Conservation (phyloP, 2,888 invertebrate species). For the Cyrtodaria siliqua region DNA sequence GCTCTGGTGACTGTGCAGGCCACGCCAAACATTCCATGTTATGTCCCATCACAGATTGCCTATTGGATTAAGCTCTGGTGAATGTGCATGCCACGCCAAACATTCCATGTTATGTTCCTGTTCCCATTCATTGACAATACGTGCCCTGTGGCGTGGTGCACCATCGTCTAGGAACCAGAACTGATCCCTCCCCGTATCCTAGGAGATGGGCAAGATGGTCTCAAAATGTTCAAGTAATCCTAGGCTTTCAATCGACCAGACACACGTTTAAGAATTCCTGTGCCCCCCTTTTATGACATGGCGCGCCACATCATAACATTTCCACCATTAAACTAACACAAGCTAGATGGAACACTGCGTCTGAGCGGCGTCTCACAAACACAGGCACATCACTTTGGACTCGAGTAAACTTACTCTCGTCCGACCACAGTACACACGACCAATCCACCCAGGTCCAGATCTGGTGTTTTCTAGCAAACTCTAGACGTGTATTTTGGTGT, state of each 20-base stretch:
- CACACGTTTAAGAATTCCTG: too few species aligned
- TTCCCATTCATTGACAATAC: constrained; percentile 18
- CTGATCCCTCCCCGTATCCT: constrained; percentile 19
- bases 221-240: constrained; percentile 28
- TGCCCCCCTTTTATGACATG: too few species aligned
- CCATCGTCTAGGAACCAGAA: constrained; percentile 27
- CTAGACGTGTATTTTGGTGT: constrained; percentile 21
- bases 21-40: too few species aligned
- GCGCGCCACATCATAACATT: too few species aligned
- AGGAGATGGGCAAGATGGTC: constrained; percentile 21
- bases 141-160: constrained; percentile 20
- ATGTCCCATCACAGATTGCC: constrained; percentile 21
- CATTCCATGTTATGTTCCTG: constrained; percentile 18
- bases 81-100: constrained; percentile 21
- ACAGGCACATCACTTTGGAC: too few species aligned
- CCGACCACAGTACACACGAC: constrained; percentile 26
- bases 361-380: too few species aligned
- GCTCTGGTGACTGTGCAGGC: too few species aligned
- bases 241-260: constrained; percentile 17
- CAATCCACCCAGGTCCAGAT: constrained; percentile 27
- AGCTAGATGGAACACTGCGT: too few species aligned
- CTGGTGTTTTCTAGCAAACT: constrained; percentile 20
- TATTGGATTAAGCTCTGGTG: constrained; percentile 26
- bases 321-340: too few species aligned
- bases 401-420: constrained; percentile 24